phyloP scores from a whole-genome alignment of 1,140 invertebrate species.

The Eumaeus atala region DNA sequence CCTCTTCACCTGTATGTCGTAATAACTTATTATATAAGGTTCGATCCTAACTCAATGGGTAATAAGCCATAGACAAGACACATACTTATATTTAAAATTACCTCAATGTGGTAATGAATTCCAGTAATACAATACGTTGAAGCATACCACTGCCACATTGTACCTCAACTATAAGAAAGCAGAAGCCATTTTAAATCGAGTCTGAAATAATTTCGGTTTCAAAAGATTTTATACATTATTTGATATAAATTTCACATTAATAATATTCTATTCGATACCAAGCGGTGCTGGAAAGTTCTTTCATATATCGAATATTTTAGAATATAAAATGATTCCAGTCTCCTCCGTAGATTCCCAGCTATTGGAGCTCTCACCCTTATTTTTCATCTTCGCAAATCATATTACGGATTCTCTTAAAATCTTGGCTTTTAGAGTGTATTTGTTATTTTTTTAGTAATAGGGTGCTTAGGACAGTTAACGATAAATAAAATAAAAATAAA shows the following conservation, averaged over 20 bases:
- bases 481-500: no score
- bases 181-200: background rate
- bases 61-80: no score
- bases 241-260: no score
- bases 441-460: background rate
- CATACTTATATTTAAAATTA: no score
- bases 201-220: background rate
- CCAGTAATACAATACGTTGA: no score
- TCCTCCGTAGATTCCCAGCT: slow-evolving; percentile 10
- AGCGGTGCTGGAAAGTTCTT: background rate
- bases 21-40: background rate
- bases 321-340: slow-evolving; percentile 5
- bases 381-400: slow-evolving; percentile 25
- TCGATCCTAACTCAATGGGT: no score
- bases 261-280: no score
- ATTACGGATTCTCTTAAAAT: slow-evolving; percentile 21
- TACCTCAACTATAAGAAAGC: no score
- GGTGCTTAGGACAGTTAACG: background rate
- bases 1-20: background rate
- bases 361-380: slow-evolving; percentile 18
- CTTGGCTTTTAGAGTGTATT: slow-evolving; percentile 15
- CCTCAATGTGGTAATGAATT: no score
- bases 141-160: no score
- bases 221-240: background rate
- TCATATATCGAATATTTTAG: slow-evolving; percentile 6